Conservation (phyloP, 2,797 vertebrate genomes). For the Oreochromis grahami region DNA sequence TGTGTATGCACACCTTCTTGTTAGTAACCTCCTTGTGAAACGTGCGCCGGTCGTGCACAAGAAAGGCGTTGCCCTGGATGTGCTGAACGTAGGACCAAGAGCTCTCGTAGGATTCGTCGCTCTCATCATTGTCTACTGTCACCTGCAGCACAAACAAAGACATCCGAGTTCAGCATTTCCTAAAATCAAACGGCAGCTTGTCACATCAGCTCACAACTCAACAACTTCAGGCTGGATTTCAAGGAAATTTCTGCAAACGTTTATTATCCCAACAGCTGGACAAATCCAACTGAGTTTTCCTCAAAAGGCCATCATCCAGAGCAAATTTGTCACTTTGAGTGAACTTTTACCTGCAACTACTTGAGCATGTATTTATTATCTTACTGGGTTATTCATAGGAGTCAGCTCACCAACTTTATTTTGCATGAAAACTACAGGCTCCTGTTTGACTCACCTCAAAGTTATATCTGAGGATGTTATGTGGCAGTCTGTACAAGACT, state of each 20-base stretch:
- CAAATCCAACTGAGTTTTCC: background rate
- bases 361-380: background rate
- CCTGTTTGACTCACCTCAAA: slow-evolving; percentile 80
- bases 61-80: slow-evolving; percentile 38
- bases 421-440: background rate
- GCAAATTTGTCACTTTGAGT: background rate
- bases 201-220: background rate
- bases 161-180: background rate
- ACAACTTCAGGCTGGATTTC: background rate
- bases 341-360: background rate
- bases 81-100: slow-evolving; percentile 86
- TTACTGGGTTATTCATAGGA: background rate
- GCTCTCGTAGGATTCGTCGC: slow-evolving; percentile 88
- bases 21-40: slow-evolving; percentile 64
- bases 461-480: slow-evolving; percentile 84
- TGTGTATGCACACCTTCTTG: slow-evolving; percentile 65
- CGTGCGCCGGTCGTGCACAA: slow-evolving; percentile 24
- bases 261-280: background rate
- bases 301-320: background rate
- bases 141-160: slow-evolving; percentile 71
- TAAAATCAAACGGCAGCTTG: background rate
- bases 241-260: background rate
- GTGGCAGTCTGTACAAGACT: slow-evolving; percentile 82
- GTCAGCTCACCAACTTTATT: background rate
- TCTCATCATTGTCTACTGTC: slow-evolving; percentile 85